These are phyloP conservation scores for Phthorimaea operculella DNA, from an alignment of 1,140 invertebrate species.

Conservation along the genomic window DNA sequence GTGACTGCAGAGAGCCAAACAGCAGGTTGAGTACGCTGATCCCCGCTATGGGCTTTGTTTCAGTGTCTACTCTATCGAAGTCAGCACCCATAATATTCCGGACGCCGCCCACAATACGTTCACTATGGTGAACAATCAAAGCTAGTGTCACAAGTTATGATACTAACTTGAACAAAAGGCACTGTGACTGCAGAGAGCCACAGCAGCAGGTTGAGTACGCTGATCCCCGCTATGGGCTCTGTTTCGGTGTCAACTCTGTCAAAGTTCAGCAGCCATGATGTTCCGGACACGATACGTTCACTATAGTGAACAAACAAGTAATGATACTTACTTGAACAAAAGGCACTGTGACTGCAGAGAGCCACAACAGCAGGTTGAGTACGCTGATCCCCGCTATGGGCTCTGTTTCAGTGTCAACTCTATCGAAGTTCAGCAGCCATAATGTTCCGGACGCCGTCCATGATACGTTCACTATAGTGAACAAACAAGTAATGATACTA, in stretches of 20 bases:
- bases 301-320: slow-evolving; percentile 78
- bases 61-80: slow-evolving; percentile 67
- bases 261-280: slow-evolving; percentile 73
- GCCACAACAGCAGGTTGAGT: slow-evolving; percentile 76
- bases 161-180: slow-evolving; percentile 75
- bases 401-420: slow-evolving; percentile 64
- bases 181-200: slow-evolving; percentile 76
- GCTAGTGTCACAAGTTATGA: too few species aligned
- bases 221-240: slow-evolving; percentile 70
- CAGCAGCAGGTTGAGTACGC: slow-evolving; percentile 73
- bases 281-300: slow-evolving; percentile 78
- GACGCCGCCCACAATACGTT: too few species aligned
- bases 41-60: slow-evolving; percentile 68
- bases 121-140: too few species aligned
- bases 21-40: slow-evolving; percentile 73
- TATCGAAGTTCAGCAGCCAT: slow-evolving; percentile 74
- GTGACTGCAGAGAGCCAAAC: slow-evolving; percentile 77
- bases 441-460: slow-evolving; percentile 75
- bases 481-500: too few species aligned
- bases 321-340: slow-evolving; percentile 80
- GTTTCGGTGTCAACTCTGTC: slow-evolving; percentile 68
- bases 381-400: slow-evolving; percentile 71
- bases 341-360: slow-evolving; percentile 74
- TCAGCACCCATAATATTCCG: too few species aligned
- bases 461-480: slow-evolving; percentile 78